Evolutionary conservation across 2,797 vertebrate species (phyloP).

Genomic region (Pangasius mekongensis): DNA sequence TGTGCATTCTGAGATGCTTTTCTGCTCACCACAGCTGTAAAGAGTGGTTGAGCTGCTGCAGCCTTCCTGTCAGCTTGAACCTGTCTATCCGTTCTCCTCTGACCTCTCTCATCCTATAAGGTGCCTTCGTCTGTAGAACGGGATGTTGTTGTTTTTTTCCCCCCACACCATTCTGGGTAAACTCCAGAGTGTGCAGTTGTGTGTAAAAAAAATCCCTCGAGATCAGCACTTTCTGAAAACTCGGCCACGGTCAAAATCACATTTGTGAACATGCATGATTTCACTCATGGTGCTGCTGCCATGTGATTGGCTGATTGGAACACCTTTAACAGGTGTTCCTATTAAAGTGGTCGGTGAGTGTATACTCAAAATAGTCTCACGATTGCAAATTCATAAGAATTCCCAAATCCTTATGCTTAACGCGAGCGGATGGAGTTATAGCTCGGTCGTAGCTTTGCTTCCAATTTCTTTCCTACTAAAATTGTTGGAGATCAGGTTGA

Average conservation of each 20-base stretch:
- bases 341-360: not conserved
- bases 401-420: not conserved
- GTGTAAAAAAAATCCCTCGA: no score
- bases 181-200: not conserved
- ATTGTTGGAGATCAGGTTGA: conserved; percentile 43
- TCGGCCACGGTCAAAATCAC: not conserved
- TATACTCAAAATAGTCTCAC: not conserved
- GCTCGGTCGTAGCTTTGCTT: conserved; percentile 15
- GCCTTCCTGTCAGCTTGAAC: not conserved
- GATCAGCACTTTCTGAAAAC: not conserved
- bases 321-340: not conserved
- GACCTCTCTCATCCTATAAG: not conserved
- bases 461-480: conserved; percentile 18
- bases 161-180: no score
- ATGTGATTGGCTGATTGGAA: not conserved
- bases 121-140: not conserved
- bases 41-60: not conserved
- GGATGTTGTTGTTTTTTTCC: not conserved
- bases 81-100: not conserved
- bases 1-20: not conserved
- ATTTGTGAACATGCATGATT: not conserved
- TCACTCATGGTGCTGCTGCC: not conserved
- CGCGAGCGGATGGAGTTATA: not conserved
- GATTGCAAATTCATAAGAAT: not conserved
- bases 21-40: not conserved